Percentiles rank a stretch among this genome's conserved stretches.
phyloP scores from a whole-genome alignment of 2,797 vertebrate species.

The Meriones psammophilus region DNA sequence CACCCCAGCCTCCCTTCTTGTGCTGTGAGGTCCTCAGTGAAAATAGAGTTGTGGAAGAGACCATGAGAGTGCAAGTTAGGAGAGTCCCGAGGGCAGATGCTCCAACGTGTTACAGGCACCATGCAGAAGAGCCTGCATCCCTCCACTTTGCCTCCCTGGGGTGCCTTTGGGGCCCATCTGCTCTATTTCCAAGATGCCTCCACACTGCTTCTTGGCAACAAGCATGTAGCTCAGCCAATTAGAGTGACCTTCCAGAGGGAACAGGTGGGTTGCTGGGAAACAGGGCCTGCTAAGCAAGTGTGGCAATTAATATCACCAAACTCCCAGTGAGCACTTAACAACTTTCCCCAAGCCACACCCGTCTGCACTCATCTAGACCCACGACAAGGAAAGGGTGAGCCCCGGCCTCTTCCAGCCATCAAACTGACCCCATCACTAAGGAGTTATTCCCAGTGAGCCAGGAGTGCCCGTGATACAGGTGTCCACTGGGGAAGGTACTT shows the following conservation, averaged over 20 bases:
- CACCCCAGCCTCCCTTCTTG: background rate
- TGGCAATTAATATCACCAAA: constrained; percentile 76
- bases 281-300: constrained; percentile 19
- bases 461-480: background rate
- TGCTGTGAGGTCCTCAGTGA: background rate
- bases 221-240: constrained; percentile 70
- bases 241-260: constrained; percentile 75
- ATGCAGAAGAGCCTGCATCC: background rate
- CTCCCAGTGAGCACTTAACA: background rate
- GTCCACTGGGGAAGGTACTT: background rate
- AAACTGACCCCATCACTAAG: background rate
- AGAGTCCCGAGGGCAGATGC: background rate
- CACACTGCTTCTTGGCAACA: constrained; percentile 82
- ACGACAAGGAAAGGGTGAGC: background rate
- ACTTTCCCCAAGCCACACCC: background rate
- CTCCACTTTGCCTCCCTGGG: background rate
- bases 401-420: background rate
- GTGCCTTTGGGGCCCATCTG: constrained; percentile 25
- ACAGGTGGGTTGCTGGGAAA: constrained; percentile 77
- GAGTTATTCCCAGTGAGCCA: background rate
- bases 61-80: background rate
- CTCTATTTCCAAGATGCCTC: constrained; percentile 83
- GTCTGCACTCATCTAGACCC: background rate
- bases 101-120: background rate
- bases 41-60: background rate